Evolutionary conservation across 2,113 vertebrate genomes (phyloP).

Genomic region (Speoplatyrhinus poulsoni): DNA sequence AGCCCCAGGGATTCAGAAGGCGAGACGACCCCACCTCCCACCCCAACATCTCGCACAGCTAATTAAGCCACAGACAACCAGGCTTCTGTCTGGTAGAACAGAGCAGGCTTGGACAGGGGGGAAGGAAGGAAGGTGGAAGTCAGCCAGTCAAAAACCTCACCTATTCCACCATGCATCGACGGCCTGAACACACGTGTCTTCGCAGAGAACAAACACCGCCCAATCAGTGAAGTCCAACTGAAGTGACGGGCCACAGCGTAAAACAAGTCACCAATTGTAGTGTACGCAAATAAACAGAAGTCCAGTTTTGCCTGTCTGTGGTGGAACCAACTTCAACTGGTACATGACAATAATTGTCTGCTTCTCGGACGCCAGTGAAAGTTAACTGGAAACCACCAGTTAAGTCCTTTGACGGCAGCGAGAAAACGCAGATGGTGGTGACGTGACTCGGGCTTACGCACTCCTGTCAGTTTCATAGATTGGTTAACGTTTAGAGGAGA

Average conservation of each 20-base stretch:
- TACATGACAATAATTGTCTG: constrained; percentile 24
- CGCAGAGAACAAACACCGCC: neutral
- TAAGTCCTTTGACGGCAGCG: constrained; percentile 27
- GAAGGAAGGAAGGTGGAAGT: neutral
- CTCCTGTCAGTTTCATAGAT: constrained; percentile 53
- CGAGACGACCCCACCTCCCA: neutral
- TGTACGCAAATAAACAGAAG: neutral
- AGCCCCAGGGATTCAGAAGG: constrained; percentile 16
- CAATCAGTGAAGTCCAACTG: neutral
- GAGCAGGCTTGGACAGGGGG: neutral
- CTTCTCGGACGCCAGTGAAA: constrained; percentile 8
- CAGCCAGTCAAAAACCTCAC: neutral
- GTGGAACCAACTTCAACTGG: constrained; percentile 7
- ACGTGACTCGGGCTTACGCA: constrained; percentile 53
- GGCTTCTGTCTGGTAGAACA: neutral
- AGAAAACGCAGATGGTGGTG: constrained; percentile 29
- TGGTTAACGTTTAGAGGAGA: constrained; percentile 50
- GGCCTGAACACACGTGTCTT: neutral
- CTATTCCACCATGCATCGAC: neutral
- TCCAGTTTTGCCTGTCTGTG: neutral
- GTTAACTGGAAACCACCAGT: constrained; percentile 35
- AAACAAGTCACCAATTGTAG: neutral
- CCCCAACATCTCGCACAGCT: constrained; percentile 5
- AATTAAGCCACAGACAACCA: neutral
- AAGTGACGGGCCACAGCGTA: neutral